Evolutionary conservation across 2,797 vertebrate genomes (phyloP).

Genomic region (Vireo griseus): DNA sequence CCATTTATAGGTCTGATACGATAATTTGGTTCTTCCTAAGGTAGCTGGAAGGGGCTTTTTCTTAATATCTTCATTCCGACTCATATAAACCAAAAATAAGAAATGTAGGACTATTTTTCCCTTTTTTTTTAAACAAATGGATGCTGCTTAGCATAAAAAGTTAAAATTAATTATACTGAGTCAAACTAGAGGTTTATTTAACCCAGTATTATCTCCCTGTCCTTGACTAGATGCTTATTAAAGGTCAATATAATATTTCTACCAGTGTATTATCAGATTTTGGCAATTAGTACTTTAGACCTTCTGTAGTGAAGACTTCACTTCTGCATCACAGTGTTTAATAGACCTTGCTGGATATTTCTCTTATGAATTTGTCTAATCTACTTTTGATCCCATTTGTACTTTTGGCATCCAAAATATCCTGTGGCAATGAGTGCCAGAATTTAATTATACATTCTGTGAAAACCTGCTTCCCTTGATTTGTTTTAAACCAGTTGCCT

Average conservation of each 20-base stretch:
- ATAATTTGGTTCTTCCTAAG: neutral
- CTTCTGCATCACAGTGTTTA: neutral
- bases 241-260: neutral
- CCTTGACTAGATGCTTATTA: neutral
- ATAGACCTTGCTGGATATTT: neutral
- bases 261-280: neutral
- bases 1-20: neutral
- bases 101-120: neutral
- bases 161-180: neutral
- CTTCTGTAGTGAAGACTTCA: neutral
- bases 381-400: constrained; percentile 27
- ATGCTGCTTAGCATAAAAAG: neutral
- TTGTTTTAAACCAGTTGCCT: constrained; percentile 21
- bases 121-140: neutral
- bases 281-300: neutral
- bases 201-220: neutral
- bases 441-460: neutral
- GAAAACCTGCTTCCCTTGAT: neutral
- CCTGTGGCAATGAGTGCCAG: neutral
- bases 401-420: constrained; percentile 21
- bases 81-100: neutral
- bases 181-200: neutral
- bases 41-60: neutral
- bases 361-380: neutral
- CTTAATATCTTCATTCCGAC: neutral